A percentile compares a stretch with the other conserved stretches of the same genome.
These are phyloP conservation scores for Drosophila guanche DNA, from an alignment of 1,140 invertebrate species.

Conservation along the genomic window DNA sequence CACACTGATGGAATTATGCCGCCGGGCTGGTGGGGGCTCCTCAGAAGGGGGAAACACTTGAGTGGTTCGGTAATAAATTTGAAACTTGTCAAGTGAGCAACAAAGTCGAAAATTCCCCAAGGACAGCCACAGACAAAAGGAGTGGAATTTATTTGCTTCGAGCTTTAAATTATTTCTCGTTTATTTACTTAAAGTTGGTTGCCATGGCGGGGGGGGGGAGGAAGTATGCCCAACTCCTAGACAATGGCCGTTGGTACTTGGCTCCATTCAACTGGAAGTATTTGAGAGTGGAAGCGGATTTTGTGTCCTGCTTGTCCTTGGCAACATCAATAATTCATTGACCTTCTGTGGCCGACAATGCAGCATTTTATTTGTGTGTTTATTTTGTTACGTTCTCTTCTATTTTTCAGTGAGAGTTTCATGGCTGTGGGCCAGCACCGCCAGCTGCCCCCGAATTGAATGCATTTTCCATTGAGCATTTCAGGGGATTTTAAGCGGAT, in stretches of 20 bases:
- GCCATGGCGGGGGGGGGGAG: no score
- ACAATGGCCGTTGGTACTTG: constrained; percentile 21
- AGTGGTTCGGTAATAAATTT: constrained; percentile 38
- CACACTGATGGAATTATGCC: constrained; percentile 27
- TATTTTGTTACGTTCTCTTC: constrained; percentile 17
- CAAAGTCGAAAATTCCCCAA: constrained; percentile 22
- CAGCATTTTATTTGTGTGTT: constrained; percentile 12
- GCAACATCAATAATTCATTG: constrained; percentile 45
- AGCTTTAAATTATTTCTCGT: constrained; percentile 45
- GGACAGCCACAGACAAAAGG: constrained; percentile 28
- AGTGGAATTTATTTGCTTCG: constrained; percentile 39
- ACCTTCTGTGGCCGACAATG: constrained; percentile 41
- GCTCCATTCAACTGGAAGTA: constrained; percentile 24
- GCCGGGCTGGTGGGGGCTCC: neutral
- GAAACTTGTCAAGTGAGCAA: constrained; percentile 25
- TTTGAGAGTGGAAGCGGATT: constrained; percentile 7
- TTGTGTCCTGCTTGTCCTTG: constrained; percentile 20
- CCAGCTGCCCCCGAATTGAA: neutral
- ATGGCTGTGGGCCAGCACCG: neutral
- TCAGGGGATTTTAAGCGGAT: constrained; percentile 11
- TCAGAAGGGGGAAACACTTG: constrained; percentile 15
- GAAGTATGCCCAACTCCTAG: constrained; percentile 12
- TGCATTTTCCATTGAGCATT: constrained; percentile 22
- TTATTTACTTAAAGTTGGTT: constrained; percentile 48
- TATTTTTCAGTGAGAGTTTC: neutral